Evolutionary conservation across 2,797 vertebrate genomes (phyloP), one percentile per base, ranked within the genome.

Genomic region (Euthynnus affinis): DNA sequence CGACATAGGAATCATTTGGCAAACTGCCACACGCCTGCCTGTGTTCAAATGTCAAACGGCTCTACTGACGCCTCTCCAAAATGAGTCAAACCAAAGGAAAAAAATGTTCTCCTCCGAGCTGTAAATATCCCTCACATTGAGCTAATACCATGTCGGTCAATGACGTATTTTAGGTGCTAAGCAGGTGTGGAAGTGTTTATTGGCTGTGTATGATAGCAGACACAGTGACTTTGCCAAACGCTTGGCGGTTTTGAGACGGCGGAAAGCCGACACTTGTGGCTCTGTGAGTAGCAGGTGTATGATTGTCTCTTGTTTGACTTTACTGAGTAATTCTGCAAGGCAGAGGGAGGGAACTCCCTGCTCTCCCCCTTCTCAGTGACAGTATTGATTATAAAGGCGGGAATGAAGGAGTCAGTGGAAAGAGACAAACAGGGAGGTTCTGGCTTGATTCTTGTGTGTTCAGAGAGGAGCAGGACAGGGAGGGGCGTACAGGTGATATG

Each of bases 381-480:
- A 55, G 22, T 78, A 81, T 85, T 76, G 82, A 88, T 86, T 44
- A 53, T 49, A 73, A 5, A 48, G 85, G 77, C 62, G 76, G 67
- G 65, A 61, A 12, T 42, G 40, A 52, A n/a, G 62, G 56, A 69
- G 46, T 44, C 27, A 29, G 5, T 9, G 73, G 57, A 71, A 48
- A 71, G 62, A 58, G 48, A 53, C 48, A 53, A 9, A 25, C 34
- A 37, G 40, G 44, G 40, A 53, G 62, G 58, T 57, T 65, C 6
- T 25, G 69, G 14, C n/a, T 58, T 15, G 6, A 42, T 73, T n/a
- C 25, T 55, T 71, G 62, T 67, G 55, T 51, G 42, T 20, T 40
- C 67, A 64, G 23, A 20, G 3, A 52, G 49, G 42, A 64, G 57
- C 6, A 22, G 22, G 22, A 58, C 55, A 56, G 74, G 71, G 81